A percentile compares a stretch with the other conserved stretches of the same genome.
These are phyloP conservation scores for Pomatostomus ruficeps DNA, from an alignment of 2,113 vertebrate genomes.

Conservation along the genomic window DNA sequence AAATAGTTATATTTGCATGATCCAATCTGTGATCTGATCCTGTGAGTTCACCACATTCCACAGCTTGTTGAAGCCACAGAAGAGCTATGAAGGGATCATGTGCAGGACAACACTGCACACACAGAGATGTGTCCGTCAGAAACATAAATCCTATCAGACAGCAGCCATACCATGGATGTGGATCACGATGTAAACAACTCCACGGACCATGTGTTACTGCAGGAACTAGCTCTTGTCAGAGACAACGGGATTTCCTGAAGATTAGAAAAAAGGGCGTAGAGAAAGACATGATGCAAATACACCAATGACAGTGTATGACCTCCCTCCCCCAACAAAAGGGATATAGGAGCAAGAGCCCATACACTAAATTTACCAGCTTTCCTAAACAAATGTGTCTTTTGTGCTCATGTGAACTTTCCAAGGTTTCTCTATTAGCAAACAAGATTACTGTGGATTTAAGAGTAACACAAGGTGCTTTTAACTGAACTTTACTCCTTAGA, in stretches of 20 bases:
- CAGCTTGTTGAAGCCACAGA: background rate
- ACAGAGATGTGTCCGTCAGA: background rate
- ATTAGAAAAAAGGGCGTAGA: background rate
- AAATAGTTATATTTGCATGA: background rate
- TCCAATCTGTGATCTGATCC: background rate
- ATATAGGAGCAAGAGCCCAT: background rate
- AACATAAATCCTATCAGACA: background rate
- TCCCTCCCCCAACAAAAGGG: background rate
- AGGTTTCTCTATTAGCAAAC: background rate
- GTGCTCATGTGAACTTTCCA: background rate
- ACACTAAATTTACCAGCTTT: background rate
- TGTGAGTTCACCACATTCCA: background rate
- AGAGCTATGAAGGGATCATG: background rate
- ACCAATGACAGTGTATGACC: fast-evolving
- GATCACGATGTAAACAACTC: background rate
- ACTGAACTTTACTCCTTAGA: background rate
- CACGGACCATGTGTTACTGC: background rate
- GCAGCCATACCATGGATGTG: background rate
- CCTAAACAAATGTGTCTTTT: background rate
- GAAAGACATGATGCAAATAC: background rate
- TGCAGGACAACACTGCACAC: background rate
- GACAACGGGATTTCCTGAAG: background rate
- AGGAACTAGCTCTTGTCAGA: background rate
- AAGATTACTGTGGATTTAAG: background rate
- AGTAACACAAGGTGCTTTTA: background rate